Base-by-base conservation (phyloP, 2,113 vertebrate species). In the Lophius piscatorius region DNA sequence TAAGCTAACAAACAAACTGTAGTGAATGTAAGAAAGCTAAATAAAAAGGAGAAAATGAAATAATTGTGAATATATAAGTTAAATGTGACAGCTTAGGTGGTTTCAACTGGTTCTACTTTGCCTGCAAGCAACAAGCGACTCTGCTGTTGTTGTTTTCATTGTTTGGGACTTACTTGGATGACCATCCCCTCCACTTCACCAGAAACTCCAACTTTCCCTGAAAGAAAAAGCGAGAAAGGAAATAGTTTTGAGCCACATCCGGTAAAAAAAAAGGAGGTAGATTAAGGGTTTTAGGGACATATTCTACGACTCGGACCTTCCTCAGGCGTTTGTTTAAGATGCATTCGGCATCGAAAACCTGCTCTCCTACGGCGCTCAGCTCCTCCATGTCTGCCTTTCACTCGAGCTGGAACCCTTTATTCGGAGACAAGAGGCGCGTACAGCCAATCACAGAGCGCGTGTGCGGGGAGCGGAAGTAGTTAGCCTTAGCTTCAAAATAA, bases 101-200 rank as follows among this genome's bases (percentile, higher is more conserved):
- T 28, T 28, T 9, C n/a, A n/a, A n/a, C n/a, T n/a, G n/a, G n/a
- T n/a, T n/a, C n/a, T 28, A 1, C 26, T 10, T 76, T 75, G 77
- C 75, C 73, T 13, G 33, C 33, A 28, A 63, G 81, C 83, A 85
- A 81, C 87, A 83, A 74, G 84, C 85, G 70, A 68, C 78, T 48
- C 83, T 81, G 86, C 48, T 82, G 87, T 83, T 84, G 87, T 80
- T 88, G 85, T 86, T 88, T 83, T 91, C 85, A 90, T 92, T 92
- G 90, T 92, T 89, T 81, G 46, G 77, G 75, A 94, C 96, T 96
- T 88, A 98, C 96, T 97, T 97, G 92, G 96, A 95, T 67, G 96
- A 97, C 96, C 96, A 97, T 86, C 96, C 96, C 55, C 95, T 91
- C 96, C 96, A 98, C 94, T 97, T 98, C 85, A 98, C 95, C 76